These are phyloP conservation scores for Tyrannus savana DNA, from an alignment of 2,113 vertebrate species.

Conservation along the genomic window DNA sequence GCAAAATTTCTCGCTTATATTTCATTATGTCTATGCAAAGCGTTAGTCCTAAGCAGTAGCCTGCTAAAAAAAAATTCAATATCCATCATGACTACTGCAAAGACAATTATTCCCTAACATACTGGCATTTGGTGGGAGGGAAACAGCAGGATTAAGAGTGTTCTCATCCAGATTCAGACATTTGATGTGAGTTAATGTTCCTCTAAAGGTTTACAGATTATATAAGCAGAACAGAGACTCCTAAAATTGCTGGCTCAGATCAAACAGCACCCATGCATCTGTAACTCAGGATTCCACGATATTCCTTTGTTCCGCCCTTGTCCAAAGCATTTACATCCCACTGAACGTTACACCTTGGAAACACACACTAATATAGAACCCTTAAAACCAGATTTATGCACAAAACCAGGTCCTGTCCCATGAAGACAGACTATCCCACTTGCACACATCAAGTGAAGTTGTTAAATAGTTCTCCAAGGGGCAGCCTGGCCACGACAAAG, in stretches of 20 bases:
- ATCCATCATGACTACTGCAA: not conserved
- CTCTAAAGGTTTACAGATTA: not conserved
- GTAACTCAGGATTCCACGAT: rapidly evolving
- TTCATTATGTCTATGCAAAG: not conserved
- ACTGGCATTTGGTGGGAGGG: not conserved
- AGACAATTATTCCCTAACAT: not conserved
- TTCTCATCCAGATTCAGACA: not conserved
- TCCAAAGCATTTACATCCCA: not conserved
- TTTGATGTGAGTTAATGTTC: not conserved
- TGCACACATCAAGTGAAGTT: no score
- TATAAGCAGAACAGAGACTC: not conserved
- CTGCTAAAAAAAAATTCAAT: not conserved
- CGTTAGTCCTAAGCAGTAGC: not conserved
- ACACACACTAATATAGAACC: not conserved
- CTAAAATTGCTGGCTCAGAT: not conserved
- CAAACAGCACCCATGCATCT: not conserved
- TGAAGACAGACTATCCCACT: no score
- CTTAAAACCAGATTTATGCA: not conserved
- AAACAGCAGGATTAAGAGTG: not conserved
- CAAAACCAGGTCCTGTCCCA: not conserved
- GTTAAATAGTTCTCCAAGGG: not conserved
- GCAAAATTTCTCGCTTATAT: not conserved
- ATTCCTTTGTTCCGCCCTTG: not conserved
- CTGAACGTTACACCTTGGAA: not conserved
- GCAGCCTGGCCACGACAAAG: not conserved